Percentiles rank a stretch among this genome's conserved stretches.
phyloP scores from a whole-genome alignment of 2,888 invertebrate species.

The Ormyrus pomaceus region DNA sequence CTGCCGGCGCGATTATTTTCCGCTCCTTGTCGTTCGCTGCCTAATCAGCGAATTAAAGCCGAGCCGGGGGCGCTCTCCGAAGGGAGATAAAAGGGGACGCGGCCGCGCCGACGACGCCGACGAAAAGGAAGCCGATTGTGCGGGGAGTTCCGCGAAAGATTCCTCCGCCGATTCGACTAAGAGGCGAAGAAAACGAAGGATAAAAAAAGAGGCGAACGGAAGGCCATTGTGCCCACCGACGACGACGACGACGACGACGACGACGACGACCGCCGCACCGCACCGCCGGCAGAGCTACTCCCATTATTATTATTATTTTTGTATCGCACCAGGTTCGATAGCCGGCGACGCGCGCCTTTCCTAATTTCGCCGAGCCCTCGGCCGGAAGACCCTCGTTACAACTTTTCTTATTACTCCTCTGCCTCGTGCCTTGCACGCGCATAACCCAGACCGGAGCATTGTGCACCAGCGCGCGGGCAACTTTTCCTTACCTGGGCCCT shows the following conservation, averaged over 20 bases:
- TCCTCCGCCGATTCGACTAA: slow-evolving; percentile 50
- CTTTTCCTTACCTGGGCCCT: too few species aligned
- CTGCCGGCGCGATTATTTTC: slow-evolving; percentile 69
- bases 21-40: slow-evolving; percentile 68
- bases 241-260: not conserved
- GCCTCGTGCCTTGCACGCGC: too few species aligned
- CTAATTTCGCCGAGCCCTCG: not conserved
- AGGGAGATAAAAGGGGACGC: slow-evolving; percentile 20
- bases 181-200: slow-evolving; percentile 29
- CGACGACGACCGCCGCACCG: not conserved
- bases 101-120: not conserved
- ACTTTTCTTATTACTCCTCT: not conserved
- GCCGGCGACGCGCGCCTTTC: too few species aligned
- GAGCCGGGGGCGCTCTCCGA: slow-evolving; percentile 62
- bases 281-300: not conserved
- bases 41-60: slow-evolving; percentile 73
- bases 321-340: too few species aligned
- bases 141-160: slow-evolving; percentile 36
- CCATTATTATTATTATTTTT: not conserved
- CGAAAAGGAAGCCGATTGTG: slow-evolving; percentile 43
- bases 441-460: too few species aligned
- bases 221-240: slow-evolving; percentile 19
- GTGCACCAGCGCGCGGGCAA: too few species aligned
- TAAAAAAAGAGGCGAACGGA: slow-evolving; percentile 43
- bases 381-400: slow-evolving; percentile 18